Percentiles rank a stretch among this genome's conserved stretches.
These are phyloP conservation scores for Archocentrus centrarchus DNA, from an alignment of 2,113 vertebrate species.

Conservation along the genomic window DNA sequence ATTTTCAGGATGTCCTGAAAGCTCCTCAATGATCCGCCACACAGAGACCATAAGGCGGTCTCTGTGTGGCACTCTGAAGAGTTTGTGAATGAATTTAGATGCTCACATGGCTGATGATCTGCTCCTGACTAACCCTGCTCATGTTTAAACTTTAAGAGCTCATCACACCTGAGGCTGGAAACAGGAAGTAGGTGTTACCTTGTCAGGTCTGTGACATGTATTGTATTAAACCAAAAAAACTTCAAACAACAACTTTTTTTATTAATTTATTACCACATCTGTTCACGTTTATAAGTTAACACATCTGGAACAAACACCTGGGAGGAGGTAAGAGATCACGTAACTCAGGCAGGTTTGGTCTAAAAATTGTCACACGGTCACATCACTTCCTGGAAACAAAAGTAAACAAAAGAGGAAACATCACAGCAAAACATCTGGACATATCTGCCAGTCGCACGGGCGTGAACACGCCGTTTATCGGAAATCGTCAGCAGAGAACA, in stretches of 20 bases:
- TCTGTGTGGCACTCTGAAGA: not conserved
- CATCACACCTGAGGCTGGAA: not conserved
- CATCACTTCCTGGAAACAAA: constrained; percentile 13
- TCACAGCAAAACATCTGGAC: not conserved
- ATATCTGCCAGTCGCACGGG: not conserved
- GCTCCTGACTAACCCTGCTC: not conserved
- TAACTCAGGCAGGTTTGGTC: not conserved
- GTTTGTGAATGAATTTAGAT: not conserved
- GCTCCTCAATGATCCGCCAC: not conserved
- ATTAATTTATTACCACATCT: constrained; percentile 48
- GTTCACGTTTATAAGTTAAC: constrained; percentile 56
- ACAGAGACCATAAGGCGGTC: not conserved
- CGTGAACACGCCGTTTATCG: constrained; percentile 74
- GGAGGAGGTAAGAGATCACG: not conserved
- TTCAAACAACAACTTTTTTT: not conserved
- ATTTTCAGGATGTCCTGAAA: not conserved
- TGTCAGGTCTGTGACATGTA: no score
- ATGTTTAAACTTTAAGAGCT: not conserved
- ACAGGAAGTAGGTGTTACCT: not conserved
- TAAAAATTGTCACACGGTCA: not conserved
- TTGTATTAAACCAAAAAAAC: not conserved
- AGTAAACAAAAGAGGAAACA: not conserved
- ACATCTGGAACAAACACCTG: constrained; percentile 27
- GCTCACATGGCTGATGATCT: not conserved
- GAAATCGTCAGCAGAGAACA: constrained; percentile 93